A percentile compares a stretch with the other conserved stretches of the same genome.
phyloP scores from a whole-genome alignment of 1,140 invertebrate species.

The Ceratosolen fusciceps region DNA sequence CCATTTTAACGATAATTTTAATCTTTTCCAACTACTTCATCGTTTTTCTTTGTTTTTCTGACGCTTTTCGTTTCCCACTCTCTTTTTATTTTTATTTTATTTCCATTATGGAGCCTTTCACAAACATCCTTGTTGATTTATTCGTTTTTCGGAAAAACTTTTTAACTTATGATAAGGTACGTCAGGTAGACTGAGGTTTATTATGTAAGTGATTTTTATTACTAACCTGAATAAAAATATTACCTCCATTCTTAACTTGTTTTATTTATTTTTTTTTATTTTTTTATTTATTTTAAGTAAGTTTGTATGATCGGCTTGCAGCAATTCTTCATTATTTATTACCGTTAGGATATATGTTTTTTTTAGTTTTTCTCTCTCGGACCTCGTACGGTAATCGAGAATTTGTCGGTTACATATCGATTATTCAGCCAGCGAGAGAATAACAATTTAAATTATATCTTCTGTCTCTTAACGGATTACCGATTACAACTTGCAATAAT shows the following conservation, averaged over 20 bases:
- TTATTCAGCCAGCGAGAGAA: too few species aligned
- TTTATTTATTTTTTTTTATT: too few species aligned
- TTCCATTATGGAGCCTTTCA: neutral
- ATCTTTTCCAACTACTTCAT: slow-evolving; percentile 28
- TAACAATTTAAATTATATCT: too few species aligned
- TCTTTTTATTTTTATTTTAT: slow-evolving; percentile 16
- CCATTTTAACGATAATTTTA: slow-evolving; percentile 29
- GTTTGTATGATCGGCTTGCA: too few species aligned
- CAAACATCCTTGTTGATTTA: slow-evolving; percentile 6
- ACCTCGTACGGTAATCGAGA: too few species aligned
- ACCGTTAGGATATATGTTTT: too few species aligned
- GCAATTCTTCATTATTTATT: too few species aligned
- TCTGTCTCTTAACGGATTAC: too few species aligned
- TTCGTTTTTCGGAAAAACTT: slow-evolving; percentile 6
- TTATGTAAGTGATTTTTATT: slow-evolving; percentile 15
- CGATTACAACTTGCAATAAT: too few species aligned
- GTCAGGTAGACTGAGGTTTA: neutral
- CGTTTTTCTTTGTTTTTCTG: slow-evolving; percentile 13
- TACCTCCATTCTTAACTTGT: neutral
- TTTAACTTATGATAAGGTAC: slow-evolving; percentile 11
- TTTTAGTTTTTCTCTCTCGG: neutral
- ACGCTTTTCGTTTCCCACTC: too few species aligned
- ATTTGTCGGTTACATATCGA: too few species aligned
- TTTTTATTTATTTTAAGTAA: too few species aligned
- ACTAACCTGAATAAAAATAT: neutral